These are phyloP conservation scores for Leptestheria dahalacensis DNA, from an alignment of 1,140 invertebrate genomes.

Conservation along the genomic window DNA sequence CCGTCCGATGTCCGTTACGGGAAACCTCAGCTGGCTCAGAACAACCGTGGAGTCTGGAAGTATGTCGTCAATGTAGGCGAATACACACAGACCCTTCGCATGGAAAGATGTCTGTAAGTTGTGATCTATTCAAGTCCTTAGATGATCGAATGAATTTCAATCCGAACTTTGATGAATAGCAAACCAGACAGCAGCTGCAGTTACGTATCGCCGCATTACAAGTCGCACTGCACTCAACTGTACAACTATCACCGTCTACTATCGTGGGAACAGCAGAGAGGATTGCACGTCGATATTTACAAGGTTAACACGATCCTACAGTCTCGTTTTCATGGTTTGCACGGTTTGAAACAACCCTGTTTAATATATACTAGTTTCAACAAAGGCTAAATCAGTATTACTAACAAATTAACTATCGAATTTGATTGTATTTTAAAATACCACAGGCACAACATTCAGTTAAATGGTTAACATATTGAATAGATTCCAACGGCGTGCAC, in stretches of 20 bases:
- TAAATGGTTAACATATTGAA: not conserved
- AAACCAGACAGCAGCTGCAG: conserved; percentile 55
- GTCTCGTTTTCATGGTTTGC: not conserved
- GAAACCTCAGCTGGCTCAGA: conserved; percentile 59
- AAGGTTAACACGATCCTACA: conserved; percentile 38
- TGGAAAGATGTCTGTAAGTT: conserved; percentile 65
- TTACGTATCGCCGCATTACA: conserved; percentile 61
- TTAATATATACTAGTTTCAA: too few relatives aligned
- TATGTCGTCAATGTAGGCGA: conserved; percentile 73
- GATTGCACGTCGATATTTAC: conserved; percentile 72
- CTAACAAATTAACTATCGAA: too few relatives aligned
- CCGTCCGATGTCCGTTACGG: conserved; percentile 70
- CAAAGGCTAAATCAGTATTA: too few relatives aligned
- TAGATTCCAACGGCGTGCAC: conserved; percentile 67
- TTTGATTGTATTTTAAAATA: too few relatives aligned
- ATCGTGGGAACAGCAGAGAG: conserved; percentile 63
- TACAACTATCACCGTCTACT: conserved; percentile 73
- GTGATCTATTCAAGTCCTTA: not conserved
- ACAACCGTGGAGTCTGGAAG: conserved; percentile 60
- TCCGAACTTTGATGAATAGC: conserved; percentile 32
- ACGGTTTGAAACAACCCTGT: not conserved
- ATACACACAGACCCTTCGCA: conserved; percentile 63
- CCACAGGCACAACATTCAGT: too few relatives aligned
- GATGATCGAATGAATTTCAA: not conserved
- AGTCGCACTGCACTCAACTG: conserved; percentile 65